Evolutionary conservation across 35 echinoderm and acorn worm genomes (phyloP), one percentile per base, ranked within the genome.

Genomic region (Antedon bifida): DNA sequence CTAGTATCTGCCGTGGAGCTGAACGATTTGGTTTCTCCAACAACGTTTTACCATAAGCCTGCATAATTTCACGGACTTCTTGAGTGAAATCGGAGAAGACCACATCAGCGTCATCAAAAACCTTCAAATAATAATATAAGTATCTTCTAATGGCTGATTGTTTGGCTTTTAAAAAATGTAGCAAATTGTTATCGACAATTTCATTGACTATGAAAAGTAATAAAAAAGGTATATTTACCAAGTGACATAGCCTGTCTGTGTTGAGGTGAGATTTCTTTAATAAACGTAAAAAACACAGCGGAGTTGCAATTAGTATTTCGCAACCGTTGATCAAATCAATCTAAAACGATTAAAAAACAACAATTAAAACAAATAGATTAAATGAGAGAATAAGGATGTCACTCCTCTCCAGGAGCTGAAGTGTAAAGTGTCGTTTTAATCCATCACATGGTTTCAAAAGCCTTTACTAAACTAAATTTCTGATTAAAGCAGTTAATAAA

Each of bases 31-130:
- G 55, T 3, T 79, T 74, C n/a, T 36, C 30, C 39, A 45, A 29
- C 32, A 99, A 36, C 17, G 86, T 75, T 21, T 76, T 78, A 0
- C 56, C 80, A 51, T 85, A 90, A 26, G 86, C 85, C 17, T 55
- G 34, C 90, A 90, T 89, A 30, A 99, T 39, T 7, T 86, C 82
- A 28, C 83, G 86, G 82, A 92, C 91, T 83, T 92, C 82, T 73
- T 80, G 51, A 36, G 83, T 85, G 46, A 88, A 92, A 31, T 92
- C 82, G 33, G 83, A 80, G 85, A 91, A 91, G 0, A 96, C 56
- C 39, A 87, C 89, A 46, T 96, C 86, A 51, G 90, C 93, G 81
- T 91, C 87, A 82, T 96, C 93, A 77, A 96, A 86, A 11, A 96
- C 85, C 93, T 96, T 75, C 0, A 91, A 31, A 35, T 55, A 75